Percentiles rank a stretch among this genome's conserved stretches.
phyloP scores from a whole-genome alignment of 2,888 invertebrate species.

The Gibbula magus region DNA sequence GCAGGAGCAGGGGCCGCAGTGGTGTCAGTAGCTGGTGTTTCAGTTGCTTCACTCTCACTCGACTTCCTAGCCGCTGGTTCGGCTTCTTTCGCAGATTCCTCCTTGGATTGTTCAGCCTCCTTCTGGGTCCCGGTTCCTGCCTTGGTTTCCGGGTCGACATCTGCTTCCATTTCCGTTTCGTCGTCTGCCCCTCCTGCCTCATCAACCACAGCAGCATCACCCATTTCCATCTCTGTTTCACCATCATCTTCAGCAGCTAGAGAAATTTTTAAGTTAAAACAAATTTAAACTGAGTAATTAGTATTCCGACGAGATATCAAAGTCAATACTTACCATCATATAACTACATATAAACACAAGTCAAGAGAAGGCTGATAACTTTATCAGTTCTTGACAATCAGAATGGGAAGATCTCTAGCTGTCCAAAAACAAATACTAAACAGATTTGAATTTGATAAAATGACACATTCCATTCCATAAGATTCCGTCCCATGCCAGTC shows the following conservation, averaged over 20 bases:
- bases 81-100: background rate
- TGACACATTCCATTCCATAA: too few relatives aligned
- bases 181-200: slow-evolving; percentile 5
- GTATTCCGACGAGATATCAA: slow-evolving; percentile 3
- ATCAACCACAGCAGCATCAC: slow-evolving; percentile 64
- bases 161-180: background rate
- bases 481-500: too few relatives aligned
- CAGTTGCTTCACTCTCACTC: background rate
- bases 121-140: background rate
- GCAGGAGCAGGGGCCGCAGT: background rate
- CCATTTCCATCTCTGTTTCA: slow-evolving; percentile 76
- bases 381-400: too few relatives aligned
- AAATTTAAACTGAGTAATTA: slow-evolving; percentile 14
- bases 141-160: slow-evolving; percentile 9
- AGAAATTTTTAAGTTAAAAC: slow-evolving; percentile 26
- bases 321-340: background rate
- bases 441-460: too few relatives aligned
- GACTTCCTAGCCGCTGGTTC: background rate
- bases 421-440: too few relatives aligned
- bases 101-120: background rate
- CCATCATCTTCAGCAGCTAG: slow-evolving; percentile 37
- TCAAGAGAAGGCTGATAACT: too few relatives aligned
- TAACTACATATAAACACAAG: slow-evolving; percentile 20
- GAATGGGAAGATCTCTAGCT: too few relatives aligned
- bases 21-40: background rate